A percentile compares a stretch with the other conserved stretches of the same genome.
Evolutionary conservation across 2,797 vertebrate species (phyloP).

Genomic region (Trachurus trachurus): DNA sequence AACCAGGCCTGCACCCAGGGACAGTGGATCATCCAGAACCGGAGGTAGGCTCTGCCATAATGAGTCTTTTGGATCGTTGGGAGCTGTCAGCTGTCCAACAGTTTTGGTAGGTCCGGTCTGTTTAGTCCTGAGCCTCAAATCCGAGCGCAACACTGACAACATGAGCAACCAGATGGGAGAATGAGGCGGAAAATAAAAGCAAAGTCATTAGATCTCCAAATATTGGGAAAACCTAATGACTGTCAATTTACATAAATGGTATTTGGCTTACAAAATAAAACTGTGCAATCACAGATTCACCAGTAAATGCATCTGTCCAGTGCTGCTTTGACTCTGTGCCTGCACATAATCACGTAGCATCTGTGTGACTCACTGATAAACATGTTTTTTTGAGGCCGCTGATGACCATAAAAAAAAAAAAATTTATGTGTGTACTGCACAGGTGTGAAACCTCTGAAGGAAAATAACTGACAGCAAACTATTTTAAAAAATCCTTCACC

Average conservation of each 20-base stretch:
- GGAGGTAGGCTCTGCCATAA: constrained; percentile 81
- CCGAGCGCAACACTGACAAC: neutral
- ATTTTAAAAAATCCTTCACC: neutral
- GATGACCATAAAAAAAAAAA: too few species aligned
- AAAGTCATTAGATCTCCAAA: neutral
- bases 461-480: neutral
- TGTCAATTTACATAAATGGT: neutral
- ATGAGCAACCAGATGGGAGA: neutral
- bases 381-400: neutral
- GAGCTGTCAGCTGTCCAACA: neutral
- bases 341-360: neutral
- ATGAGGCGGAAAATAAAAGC: neutral
- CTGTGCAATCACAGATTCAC: neutral
- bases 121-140: neutral
- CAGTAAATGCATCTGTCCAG: neutral
- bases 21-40: constrained; percentile 93
- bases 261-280: neutral
- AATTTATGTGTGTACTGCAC: neutral
- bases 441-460: neutral
- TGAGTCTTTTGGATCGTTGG: neutral
- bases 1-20: constrained; percentile 91
- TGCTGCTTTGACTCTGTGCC: neutral
- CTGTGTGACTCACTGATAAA: neutral
- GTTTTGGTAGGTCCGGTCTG: neutral
- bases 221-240: too few species aligned